Percentiles rank a stretch among this genome's conserved stretches.
These are phyloP conservation scores for Nomada ferruginata DNA, from an alignment of 2,888 invertebrate species.

Conservation along the genomic window DNA sequence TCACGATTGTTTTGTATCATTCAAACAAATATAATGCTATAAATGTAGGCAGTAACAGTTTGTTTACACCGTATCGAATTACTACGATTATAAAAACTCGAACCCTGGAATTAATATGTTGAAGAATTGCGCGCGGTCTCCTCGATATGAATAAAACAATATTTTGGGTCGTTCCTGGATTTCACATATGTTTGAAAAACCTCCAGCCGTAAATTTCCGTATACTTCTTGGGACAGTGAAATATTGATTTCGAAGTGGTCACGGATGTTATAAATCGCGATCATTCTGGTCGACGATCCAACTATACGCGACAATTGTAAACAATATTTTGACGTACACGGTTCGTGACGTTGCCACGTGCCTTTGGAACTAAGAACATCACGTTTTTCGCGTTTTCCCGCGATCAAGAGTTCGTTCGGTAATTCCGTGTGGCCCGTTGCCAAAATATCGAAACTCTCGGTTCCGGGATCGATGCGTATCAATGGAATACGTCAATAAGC, in stretches of 20 bases:
- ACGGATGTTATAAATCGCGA: slow-evolving; percentile 13
- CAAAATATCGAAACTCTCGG: slow-evolving; percentile 52
- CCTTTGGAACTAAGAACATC: slow-evolving; percentile 28
- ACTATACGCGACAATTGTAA: slow-evolving; percentile 46
- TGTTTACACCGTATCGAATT: too few relatives aligned
- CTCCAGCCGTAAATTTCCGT: slow-evolving; percentile 22
- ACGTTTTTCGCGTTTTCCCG: slow-evolving; percentile 46
- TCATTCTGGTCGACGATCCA: slow-evolving; percentile 53
- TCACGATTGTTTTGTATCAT: too few relatives aligned
- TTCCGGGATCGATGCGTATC: slow-evolving; percentile 20
- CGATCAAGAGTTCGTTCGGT: slow-evolving; percentile 26
- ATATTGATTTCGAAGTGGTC: background rate
- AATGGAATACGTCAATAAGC: slow-evolving; percentile 38
- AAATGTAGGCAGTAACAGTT: background rate
- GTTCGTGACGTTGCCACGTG: slow-evolving; percentile 43
- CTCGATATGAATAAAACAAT: slow-evolving; percentile 13
- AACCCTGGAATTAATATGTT: background rate
- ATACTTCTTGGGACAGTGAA: background rate
- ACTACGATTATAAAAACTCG: background rate
- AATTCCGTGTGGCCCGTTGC: slow-evolving; percentile 41
- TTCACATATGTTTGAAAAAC: slow-evolving; percentile 22
- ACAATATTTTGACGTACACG: slow-evolving; percentile 43
- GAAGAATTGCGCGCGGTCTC: background rate
- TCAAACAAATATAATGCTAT: background rate
- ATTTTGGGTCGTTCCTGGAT: slow-evolving; percentile 23